A percentile compares a stretch with the other conserved stretches of the same genome.
These are phyloP conservation scores for Mactromeris polynyma DNA, from an alignment of 2,888 invertebrate species.

Conservation along the genomic window DNA sequence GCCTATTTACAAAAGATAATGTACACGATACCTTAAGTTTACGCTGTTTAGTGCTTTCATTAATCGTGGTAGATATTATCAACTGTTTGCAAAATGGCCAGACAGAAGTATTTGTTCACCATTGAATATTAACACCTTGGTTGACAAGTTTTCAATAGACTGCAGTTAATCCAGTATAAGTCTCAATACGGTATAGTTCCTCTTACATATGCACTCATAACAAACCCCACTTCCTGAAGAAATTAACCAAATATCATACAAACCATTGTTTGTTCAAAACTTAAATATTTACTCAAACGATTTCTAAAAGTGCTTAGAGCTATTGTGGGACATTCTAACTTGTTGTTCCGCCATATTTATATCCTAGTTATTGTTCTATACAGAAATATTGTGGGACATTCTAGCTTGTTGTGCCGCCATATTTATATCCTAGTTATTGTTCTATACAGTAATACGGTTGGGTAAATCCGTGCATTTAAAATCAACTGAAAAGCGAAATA, in stretches of 20 bases:
- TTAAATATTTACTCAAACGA: slow-evolving; percentile 26
- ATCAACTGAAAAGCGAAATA: no score
- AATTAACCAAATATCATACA: not conserved
- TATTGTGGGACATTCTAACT: not conserved
- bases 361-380: no score
- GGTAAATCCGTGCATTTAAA: no score
- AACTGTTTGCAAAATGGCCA: not conserved
- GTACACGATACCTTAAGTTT: not conserved
- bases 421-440: no score
- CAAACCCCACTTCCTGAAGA: slow-evolving; percentile 29
- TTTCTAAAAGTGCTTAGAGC: not conserved
- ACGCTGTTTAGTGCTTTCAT: not conserved
- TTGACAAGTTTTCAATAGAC: slow-evolving; percentile 19
- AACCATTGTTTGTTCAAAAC: slow-evolving; percentile 14
- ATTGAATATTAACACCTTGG: slow-evolving; percentile 6
- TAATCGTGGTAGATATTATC: slow-evolving; percentile 9
- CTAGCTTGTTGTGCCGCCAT: no score
- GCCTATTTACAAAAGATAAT: not conserved
- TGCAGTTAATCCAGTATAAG: slow-evolving; percentile 13
- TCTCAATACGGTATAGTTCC: not conserved
- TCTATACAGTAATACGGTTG: no score
- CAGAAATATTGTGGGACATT: no score
- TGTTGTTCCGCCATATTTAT: not conserved
- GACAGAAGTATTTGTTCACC: not conserved
- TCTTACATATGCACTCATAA: not conserved